Evolutionary conservation across 1,140 invertebrate species (phyloP).

Genomic region (Drosophila kurseongensis): DNA sequence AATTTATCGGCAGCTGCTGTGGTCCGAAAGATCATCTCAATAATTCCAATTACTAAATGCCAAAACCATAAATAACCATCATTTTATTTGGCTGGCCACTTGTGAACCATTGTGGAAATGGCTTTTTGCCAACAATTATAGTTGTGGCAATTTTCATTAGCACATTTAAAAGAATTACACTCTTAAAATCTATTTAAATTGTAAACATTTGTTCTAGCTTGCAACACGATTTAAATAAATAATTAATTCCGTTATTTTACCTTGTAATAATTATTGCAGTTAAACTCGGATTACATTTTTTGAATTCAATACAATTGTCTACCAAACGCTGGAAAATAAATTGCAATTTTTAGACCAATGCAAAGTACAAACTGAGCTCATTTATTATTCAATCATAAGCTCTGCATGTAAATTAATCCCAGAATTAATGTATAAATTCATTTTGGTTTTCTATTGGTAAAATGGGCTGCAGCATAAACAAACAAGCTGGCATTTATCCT

Average conservation of each 20-base stretch:
- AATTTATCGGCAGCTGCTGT: constrained; percentile 32
- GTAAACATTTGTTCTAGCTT: too few species aligned
- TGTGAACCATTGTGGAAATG: background rate
- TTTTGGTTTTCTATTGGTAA: background rate
- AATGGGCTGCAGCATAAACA: background rate
- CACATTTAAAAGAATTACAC: too few species aligned
- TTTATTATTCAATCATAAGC: background rate
- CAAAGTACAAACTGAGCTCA: background rate
- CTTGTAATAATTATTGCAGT: too few species aligned
- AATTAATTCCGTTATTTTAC: too few species aligned
- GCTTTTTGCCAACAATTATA: too few species aligned
- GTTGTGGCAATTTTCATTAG: too few species aligned
- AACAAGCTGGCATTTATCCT: constrained; percentile 12
- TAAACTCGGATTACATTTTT: too few species aligned
- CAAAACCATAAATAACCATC: constrained; percentile 12
- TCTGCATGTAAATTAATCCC: background rate
- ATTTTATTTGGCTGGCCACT: background rate
- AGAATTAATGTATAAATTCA: background rate
- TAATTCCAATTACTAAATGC: constrained; percentile 21
- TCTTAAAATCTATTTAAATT: too few species aligned
- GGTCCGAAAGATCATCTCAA: constrained; percentile 4
- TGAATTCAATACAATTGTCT: too few species aligned
- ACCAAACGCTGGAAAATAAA: too few species aligned
- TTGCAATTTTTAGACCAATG: too few species aligned
- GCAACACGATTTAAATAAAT: too few species aligned